phyloP scores from a whole-genome alignment of 2,888 invertebrate genomes.

The Drosophila bunnanda region DNA sequence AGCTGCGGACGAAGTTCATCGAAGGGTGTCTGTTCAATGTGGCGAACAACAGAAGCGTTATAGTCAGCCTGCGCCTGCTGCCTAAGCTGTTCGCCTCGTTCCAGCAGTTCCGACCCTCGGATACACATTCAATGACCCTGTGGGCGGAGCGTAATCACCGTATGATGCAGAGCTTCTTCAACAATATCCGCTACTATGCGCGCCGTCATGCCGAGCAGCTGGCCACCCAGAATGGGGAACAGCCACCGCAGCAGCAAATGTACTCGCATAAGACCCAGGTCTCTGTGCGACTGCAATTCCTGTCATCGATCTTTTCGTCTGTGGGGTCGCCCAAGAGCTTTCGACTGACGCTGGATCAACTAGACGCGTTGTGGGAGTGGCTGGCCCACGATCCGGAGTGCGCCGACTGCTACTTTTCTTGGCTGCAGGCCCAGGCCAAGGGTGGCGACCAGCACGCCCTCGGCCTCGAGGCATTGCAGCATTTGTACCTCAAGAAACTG shows the following conservation, averaged over 20 bases:
- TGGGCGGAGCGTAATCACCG: slow-evolving; percentile 97
- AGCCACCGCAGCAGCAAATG: slow-evolving; percentile 83
- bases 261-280: slow-evolving; percentile 94
- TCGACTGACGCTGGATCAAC: slow-evolving; percentile 92
- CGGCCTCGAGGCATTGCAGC: slow-evolving; percentile 93
- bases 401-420: slow-evolving; percentile 96
- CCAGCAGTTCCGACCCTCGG: slow-evolving; percentile 94
- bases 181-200: slow-evolving; percentile 92
- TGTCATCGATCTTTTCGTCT: slow-evolving; percentile 96
- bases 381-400: slow-evolving; percentile 93
- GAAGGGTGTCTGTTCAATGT: slow-evolving; percentile 97
- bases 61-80: slow-evolving; percentile 93
- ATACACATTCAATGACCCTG: slow-evolving; percentile 93
- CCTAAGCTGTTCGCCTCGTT: slow-evolving; percentile 96
- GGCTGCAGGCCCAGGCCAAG: slow-evolving; percentile 96
- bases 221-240: slow-evolving; percentile 73
- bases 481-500: slow-evolving; percentile 94
- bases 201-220: slow-evolving; percentile 82
- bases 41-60: slow-evolving; percentile 94
- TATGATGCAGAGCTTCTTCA: slow-evolving; percentile 97
- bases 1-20: slow-evolving; percentile 96
- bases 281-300: slow-evolving; percentile 95
- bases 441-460: slow-evolving; percentile 96
- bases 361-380: slow-evolving; percentile 96
- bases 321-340: slow-evolving; percentile 95